Evolutionary conservation across 2,888 invertebrate genomes (phyloP).

Genomic region (Morinoia aosen): DNA sequence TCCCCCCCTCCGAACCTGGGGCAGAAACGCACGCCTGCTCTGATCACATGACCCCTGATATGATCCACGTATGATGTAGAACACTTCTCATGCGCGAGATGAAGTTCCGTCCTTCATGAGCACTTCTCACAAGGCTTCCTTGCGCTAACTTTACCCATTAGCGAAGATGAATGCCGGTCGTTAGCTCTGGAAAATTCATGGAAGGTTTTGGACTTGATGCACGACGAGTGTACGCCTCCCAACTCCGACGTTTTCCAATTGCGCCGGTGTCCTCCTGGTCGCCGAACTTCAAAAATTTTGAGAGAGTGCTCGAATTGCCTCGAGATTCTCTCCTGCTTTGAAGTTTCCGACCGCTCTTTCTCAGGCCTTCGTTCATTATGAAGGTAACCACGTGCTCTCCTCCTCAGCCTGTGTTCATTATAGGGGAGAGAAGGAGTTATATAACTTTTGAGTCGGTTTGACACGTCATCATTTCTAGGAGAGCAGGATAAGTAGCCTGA

Average conservation of each 20-base stretch:
- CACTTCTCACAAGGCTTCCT: slow-evolving; percentile 44
- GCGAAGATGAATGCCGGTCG: slow-evolving; percentile 51
- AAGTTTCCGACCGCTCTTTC: neutral
- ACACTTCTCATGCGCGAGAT: slow-evolving; percentile 35
- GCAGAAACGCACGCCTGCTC: neutral
- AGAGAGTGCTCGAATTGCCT: slow-evolving; percentile 4
- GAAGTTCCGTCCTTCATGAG: slow-evolving; percentile 48
- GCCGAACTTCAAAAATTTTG: slow-evolving; percentile 17
- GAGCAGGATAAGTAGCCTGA: neutral
- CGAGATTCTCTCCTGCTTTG: neutral
- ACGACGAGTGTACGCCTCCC: slow-evolving; percentile 24
- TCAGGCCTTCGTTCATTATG: neutral
- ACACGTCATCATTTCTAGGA: neutral
- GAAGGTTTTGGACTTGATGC: neutral
- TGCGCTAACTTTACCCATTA: slow-evolving; percentile 41
- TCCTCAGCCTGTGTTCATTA: neutral
- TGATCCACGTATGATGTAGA: slow-evolving; percentile 14
- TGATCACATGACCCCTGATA: neutral
- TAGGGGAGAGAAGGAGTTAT: neutral
- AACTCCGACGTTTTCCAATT: slow-evolving; percentile 21
- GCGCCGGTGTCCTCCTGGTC: slow-evolving; percentile 20
- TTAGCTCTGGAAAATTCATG: slow-evolving; percentile 48
- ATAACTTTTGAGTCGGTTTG: neutral
- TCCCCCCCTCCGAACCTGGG: neutral
- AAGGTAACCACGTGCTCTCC: neutral